These are phyloP conservation scores for Lagopus muta DNA, from an alignment of 2,113 vertebrate genomes.

Conservation along the genomic window DNA sequence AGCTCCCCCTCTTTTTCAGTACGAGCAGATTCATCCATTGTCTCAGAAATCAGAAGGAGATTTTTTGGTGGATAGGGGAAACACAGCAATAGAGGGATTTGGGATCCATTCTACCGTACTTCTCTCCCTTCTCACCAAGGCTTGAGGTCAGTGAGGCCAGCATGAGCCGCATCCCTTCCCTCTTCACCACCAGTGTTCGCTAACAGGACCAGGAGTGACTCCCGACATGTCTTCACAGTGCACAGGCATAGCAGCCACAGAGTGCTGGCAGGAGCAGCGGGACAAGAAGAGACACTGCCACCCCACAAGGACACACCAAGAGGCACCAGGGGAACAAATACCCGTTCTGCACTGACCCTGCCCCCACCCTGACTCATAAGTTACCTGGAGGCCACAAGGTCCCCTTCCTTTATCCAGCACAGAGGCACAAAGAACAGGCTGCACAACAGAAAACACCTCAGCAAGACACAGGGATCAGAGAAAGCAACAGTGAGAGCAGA, in stretches of 20 bases:
- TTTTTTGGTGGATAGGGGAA: not conserved
- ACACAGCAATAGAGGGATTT: not conserved
- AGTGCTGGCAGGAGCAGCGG: not conserved
- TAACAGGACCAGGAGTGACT: not conserved
- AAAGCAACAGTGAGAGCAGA: not conserved
- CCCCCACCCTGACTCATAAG: not conserved
- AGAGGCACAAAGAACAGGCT: not conserved
- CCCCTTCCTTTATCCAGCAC: not conserved
- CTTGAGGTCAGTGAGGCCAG: conserved; percentile 3
- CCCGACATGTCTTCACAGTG: conserved; percentile 35
- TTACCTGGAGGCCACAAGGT: not conserved
- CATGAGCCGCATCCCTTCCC: not conserved
- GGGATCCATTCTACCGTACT: not conserved
- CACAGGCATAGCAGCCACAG: conserved; percentile 50
- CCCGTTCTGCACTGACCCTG: not conserved
- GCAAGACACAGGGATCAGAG: conserved; percentile 6
- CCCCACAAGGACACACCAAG: not conserved
- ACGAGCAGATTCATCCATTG: not conserved
- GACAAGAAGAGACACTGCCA: not conserved
- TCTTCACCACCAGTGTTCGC: conserved; percentile 27
- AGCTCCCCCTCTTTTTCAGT: not conserved
- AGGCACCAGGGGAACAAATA: not conserved
- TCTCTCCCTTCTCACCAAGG: not conserved
- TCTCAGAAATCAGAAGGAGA: not conserved
- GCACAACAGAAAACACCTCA: not conserved